Base-by-base conservation (phyloP, 1,140 invertebrate species). In the Leptonema lineaticorne region DNA sequence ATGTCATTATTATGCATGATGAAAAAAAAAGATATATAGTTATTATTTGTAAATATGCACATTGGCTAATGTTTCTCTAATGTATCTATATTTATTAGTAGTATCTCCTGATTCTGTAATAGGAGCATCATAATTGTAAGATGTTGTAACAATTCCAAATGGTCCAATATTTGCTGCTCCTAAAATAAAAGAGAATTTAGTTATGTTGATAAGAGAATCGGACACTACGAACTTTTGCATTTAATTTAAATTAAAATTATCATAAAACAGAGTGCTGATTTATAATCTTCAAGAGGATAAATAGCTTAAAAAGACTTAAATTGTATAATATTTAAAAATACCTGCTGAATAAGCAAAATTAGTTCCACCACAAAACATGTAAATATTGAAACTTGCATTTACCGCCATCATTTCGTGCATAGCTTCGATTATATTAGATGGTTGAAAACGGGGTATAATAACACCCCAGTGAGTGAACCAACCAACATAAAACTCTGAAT, bases 41-140 rank as follows among this genome's bases (percentile, higher is more conserved):
- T 27, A 57, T 30, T 29, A 50, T 11, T 18, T 20, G 11, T 53
- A 48, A 50, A 67, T 8, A 67, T 67, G 67, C 82, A 90, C 88
- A 78, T 89, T 85, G 0, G 78, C 75, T 41, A 94, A 85, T 8
- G 85, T 78, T 4, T 88, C 77, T 75, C 86, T 84, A 22, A 95
- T 86, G 2, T 80, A 83, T 28, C 84, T 85, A 78, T 92, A 95
- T 78, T 94, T 93, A 0, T 83, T 75, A 6, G 91, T 93, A 0
- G 88, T 84, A 75, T 93, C 91, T 22, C 93, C 92, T 29, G 90
- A 89, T 81, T 95, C 93, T 53, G 84, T 87, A 45, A 95, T 79
- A 0, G 93, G 92, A 7, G 92, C 90, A 79, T 94, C 91, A 73
- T 92, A 95, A 78, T 95, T 93, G 76, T 95, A 95, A 46, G 91